Evolutionary conservation across 64 coral and sea anemone species (phyloP).

Genomic region (Pachyseris speciosa): DNA sequence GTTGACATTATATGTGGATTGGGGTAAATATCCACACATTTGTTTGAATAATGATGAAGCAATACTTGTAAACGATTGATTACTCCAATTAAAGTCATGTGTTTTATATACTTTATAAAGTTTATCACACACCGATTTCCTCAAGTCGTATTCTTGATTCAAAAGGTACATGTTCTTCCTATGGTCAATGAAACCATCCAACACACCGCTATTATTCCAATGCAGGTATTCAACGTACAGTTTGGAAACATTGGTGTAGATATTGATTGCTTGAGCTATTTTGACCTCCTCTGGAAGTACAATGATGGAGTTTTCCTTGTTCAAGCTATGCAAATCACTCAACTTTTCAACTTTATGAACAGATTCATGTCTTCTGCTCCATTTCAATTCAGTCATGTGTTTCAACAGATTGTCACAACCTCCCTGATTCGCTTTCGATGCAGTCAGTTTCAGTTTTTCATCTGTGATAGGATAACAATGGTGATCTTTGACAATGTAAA

Average conservation of each 20-base stretch:
- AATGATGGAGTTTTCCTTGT: neutral
- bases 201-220: slow-evolving; percentile 4
- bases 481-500: neutral
- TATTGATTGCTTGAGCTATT: neutral
- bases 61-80: neutral
- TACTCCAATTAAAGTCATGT: neutral
- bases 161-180: slow-evolving; percentile 12
- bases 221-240: neutral
- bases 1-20: neutral
- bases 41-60: neutral
- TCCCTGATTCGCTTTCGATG: slow-evolving; percentile 7
- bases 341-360: neutral
- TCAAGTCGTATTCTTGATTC: neutral
- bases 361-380: neutral
- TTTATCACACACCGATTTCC: neutral
- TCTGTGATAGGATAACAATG: slow-evolving; percentile 6
- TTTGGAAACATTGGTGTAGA: neutral
- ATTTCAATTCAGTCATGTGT: slow-evolving; percentile 34
- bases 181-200: slow-evolving; percentile 5
- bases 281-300: neutral
- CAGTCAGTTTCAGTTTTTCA: slow-evolving; percentile 22
- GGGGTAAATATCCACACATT: neutral
- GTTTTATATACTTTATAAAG: neutral
- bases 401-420: slow-evolving; percentile 10
- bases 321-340: neutral